A percentile compares a stretch with the other conserved stretches of the same genome.
These are phyloP conservation scores for Xenus cinereus DNA, from an alignment of 2,113 vertebrate genomes.

Conservation along the genomic window DNA sequence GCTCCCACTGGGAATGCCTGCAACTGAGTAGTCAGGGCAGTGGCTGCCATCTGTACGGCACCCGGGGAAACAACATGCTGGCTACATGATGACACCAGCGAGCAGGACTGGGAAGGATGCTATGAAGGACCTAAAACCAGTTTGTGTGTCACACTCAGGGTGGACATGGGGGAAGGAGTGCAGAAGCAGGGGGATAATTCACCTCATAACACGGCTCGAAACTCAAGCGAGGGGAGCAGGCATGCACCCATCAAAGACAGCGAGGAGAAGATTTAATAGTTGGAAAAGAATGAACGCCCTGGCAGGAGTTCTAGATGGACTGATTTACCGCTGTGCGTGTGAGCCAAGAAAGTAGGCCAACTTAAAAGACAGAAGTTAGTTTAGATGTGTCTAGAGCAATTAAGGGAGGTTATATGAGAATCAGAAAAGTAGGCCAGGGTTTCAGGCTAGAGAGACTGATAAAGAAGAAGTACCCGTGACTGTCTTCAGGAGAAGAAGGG, in stretches of 20 bases:
- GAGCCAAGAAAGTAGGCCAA: not conserved
- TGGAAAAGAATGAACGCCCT: not conserved
- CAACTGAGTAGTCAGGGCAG: not conserved
- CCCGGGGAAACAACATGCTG: rapidly evolving
- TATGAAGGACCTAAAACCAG: not conserved
- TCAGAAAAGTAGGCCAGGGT: not conserved
- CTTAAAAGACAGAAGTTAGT: not conserved
- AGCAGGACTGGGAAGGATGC: not conserved
- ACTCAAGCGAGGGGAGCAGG: not conserved
- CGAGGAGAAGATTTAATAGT: not conserved
- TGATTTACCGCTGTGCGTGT: rapidly evolving
- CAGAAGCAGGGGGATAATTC: not conserved
- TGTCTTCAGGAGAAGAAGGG: not conserved
- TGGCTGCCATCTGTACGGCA: not conserved
- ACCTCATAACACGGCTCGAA: rapidly evolving
- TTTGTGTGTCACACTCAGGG: not conserved
- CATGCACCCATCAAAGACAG: not conserved
- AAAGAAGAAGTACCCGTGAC: not conserved
- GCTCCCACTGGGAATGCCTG: not conserved
- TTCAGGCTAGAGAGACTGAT: not conserved
- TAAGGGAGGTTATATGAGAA: not conserved
- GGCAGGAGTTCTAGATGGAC: rapidly evolving
- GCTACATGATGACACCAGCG: rapidly evolving
- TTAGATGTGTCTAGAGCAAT: not conserved
- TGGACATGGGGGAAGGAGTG: not conserved